Conservation (phyloP, 2,113 vertebrate species). For the Trogon melanurus region DNA sequence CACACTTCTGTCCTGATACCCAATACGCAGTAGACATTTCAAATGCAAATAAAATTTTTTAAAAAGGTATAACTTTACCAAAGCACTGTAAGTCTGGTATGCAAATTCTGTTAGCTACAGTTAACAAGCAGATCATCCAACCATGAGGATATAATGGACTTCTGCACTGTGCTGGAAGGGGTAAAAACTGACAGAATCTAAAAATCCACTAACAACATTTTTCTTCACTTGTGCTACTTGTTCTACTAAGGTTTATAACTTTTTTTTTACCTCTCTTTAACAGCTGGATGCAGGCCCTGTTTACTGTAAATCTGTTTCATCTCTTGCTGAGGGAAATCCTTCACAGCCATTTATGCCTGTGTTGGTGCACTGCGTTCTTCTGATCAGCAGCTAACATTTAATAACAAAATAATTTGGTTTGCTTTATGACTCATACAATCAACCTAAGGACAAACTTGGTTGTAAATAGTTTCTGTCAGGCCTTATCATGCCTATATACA, state of each 20-base stretch:
- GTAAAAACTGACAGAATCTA: not conserved
- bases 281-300: not conserved
- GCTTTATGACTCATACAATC: conserved; percentile 31
- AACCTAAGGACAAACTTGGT: conserved; percentile 7
- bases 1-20: not conserved
- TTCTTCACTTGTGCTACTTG: not conserved
- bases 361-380: not conserved
- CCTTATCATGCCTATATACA: conserved; percentile 6
- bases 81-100: not conserved
- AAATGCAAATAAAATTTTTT: not conserved
- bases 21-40: not conserved
- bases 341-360: not conserved
- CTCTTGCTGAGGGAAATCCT: not conserved
- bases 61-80: not conserved
- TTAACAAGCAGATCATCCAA: not conserved
- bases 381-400: not conserved
- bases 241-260: not conserved
- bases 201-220: not conserved
- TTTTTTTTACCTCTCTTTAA: not conserved
- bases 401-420: conserved; percentile 22
- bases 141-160: not conserved
- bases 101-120: not conserved
- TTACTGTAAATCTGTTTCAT: not conserved
- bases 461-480: conserved; percentile 26
- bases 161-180: not conserved